Evolutionary conservation across 2,888 invertebrate species (phyloP).

Genomic region (Callosobruchus maculatus): DNA sequence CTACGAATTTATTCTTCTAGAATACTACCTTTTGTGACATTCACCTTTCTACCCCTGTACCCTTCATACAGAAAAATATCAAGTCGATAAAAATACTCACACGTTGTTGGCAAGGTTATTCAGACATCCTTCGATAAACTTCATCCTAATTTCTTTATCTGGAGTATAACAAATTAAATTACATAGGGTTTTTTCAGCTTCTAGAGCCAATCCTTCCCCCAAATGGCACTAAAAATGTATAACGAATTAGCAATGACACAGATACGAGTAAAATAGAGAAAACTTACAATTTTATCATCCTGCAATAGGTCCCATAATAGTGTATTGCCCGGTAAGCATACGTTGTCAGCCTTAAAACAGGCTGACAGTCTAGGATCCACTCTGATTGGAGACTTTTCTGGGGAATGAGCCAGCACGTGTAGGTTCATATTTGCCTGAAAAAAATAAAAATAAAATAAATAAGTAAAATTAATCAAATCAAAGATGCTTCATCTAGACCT

Average conservation of each 20-base stretch:
- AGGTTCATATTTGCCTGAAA: constrained; percentile 32
- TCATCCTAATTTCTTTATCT: constrained; percentile 84
- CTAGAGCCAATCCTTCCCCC: constrained; percentile 87
- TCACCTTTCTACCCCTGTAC: too few relatives aligned
- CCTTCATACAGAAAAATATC: too few relatives aligned
- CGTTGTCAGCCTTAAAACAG: constrained; percentile 55
- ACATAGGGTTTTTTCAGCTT: constrained; percentile 89
- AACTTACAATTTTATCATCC: constrained; percentile 80
- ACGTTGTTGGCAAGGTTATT: constrained; percentile 84
- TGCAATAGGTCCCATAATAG: constrained; percentile 91
- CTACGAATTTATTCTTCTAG: too few relatives aligned
- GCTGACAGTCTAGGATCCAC: constrained; percentile 46
- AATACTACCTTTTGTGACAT: too few relatives aligned
- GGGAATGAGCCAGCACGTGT: constrained; percentile 39
- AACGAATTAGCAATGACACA: not conserved
- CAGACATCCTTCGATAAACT: constrained; percentile 92
- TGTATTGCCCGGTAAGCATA: constrained; percentile 89
- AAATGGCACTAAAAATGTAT: constrained; percentile 65
- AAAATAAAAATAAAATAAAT: too few relatives aligned
- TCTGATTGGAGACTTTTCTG: constrained; percentile 37
- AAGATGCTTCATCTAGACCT: too few relatives aligned
- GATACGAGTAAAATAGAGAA: too few relatives aligned
- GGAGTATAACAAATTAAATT: constrained; percentile 87
- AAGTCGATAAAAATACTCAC: constrained; percentile 47
- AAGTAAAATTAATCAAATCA: too few relatives aligned